A percentile compares a stretch with the other conserved stretches of the same genome.
Evolutionary conservation across 2,113 vertebrate genomes (phyloP).

Genomic region (Oriolus oriolus): DNA sequence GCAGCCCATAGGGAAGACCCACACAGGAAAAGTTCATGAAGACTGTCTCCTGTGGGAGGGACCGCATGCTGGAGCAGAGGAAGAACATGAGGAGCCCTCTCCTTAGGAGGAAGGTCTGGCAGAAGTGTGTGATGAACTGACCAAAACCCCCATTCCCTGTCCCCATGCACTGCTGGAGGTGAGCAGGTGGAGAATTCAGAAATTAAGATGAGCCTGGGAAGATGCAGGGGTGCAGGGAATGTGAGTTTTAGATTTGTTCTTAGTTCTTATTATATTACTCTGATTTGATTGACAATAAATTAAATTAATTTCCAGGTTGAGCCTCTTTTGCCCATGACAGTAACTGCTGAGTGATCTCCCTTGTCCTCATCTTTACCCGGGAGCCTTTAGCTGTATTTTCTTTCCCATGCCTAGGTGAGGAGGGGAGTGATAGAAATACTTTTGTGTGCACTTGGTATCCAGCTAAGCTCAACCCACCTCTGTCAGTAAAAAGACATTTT

Average conservation of each 20-base stretch:
- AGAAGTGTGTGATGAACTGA: background rate
- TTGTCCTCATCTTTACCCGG: background rate
- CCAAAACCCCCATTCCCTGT: fast-evolving
- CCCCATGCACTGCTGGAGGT: fast-evolving
- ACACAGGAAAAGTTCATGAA: fast-evolving
- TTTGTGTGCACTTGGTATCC: background rate
- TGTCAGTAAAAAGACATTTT: background rate
- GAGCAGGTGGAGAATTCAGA: background rate
- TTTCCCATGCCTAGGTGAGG: background rate
- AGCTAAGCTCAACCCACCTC: background rate
- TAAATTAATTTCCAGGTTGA: background rate
- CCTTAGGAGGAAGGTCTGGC: background rate
- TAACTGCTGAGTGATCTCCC: background rate
- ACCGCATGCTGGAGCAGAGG: background rate
- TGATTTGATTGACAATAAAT: background rate
- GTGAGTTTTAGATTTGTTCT: background rate
- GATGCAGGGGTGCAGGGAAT: background rate
- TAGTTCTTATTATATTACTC: background rate
- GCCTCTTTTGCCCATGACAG: background rate
- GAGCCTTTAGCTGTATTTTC: background rate
- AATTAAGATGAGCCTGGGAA: background rate
- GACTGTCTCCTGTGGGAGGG: background rate
- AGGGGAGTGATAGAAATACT: background rate
- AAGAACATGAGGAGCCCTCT: background rate
- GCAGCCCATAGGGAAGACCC: background rate